These are phyloP conservation scores for Thaleichthys pacificus DNA, from an alignment of 2,797 vertebrate species.

Conservation along the genomic window DNA sequence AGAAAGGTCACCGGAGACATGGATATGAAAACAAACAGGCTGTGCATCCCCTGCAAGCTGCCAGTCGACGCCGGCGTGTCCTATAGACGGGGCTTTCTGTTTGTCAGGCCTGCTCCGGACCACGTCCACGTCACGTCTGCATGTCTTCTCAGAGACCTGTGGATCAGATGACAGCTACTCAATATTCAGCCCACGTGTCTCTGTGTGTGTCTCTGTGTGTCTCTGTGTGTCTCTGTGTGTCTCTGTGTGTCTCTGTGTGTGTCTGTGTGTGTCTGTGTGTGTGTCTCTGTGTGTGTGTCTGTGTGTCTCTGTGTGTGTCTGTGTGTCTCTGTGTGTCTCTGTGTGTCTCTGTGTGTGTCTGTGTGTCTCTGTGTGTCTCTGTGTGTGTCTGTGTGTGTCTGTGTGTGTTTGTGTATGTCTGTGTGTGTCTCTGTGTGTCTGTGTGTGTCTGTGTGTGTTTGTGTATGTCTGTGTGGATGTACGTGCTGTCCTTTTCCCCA, in stretches of 20 bases:
- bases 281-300: slow-evolving; percentile 20
- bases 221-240: slow-evolving; percentile 10
- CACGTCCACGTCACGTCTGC: slow-evolving; percentile 23
- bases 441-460: background rate
- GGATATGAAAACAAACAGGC: slow-evolving; percentile 53
- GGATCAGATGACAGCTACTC: slow-evolving; percentile 23
- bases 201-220: slow-evolving; percentile 12
- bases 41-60: slow-evolving; percentile 10
- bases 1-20: slow-evolving; percentile 50
- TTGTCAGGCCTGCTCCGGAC: slow-evolving; percentile 17
- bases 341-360: slow-evolving; percentile 20
- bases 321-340: too few species aligned
- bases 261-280: too few species aligned
- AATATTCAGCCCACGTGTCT: slow-evolving; percentile 25
- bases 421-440: slow-evolving; percentile 12
- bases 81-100: slow-evolving; percentile 22
- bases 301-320: slow-evolving; percentile 12
- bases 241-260: too few species aligned
- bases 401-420: slow-evolving; percentile 19
- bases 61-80: slow-evolving; percentile 25
- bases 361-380: too few species aligned
- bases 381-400: slow-evolving; percentile 13
- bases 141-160: slow-evolving; percentile 12
- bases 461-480: slow-evolving; percentile 11
- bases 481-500: slow-evolving; percentile 30